These are phyloP conservation scores for Perca flavescens DNA, from an alignment of 2,113 vertebrate species.

Conservation along the genomic window DNA sequence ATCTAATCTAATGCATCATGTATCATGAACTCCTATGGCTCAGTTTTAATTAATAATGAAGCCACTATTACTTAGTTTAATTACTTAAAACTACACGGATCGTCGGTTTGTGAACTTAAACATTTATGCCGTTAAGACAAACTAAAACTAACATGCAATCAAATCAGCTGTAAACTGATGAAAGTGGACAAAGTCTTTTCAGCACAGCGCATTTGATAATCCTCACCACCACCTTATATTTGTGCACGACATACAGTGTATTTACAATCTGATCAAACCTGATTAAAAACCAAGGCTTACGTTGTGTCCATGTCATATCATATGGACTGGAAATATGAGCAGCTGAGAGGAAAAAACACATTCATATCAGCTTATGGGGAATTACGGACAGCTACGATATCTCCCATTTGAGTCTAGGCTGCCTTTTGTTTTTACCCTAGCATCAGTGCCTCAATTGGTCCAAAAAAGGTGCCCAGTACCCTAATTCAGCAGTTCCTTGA, in stretches of 20 bases:
- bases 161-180: neutral
- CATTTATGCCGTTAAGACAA: constrained; percentile 13
- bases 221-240: neutral
- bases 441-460: too few relatives aligned
- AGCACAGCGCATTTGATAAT: neutral
- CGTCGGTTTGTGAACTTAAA: constrained; percentile 27
- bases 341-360: neutral
- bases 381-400: neutral
- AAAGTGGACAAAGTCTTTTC: neutral
- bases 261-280: neutral
- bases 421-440: too few relatives aligned
- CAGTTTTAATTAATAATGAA: constrained; percentile 33
- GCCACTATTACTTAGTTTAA: constrained; percentile 13
- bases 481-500: too few relatives aligned
- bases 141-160: neutral
- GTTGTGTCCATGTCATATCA: neutral
- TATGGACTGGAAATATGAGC: neutral
- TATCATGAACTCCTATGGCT: constrained; percentile 31
- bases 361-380: neutral
- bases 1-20: constrained; percentile 42
- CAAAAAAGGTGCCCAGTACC: too few relatives aligned
- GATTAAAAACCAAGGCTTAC: neutral
- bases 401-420: neutral
- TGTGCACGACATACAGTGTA: neutral
- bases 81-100: constrained; percentile 35